Percentiles rank a stretch among this genome's conserved stretches.
phyloP scores from a whole-genome alignment of 2,888 invertebrate genomes.

The Caenorhabditis uteleia region DNA sequence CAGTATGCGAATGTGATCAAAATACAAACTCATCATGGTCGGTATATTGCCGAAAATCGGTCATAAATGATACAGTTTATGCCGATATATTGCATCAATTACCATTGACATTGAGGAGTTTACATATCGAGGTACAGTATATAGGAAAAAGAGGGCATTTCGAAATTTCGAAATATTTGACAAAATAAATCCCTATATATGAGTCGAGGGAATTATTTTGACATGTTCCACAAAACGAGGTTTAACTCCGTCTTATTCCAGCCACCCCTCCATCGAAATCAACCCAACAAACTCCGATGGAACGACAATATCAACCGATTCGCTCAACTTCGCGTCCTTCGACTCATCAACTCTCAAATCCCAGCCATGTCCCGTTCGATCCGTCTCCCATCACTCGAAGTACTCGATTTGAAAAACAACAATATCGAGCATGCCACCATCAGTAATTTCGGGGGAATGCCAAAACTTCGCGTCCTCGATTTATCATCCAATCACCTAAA shows the following conservation, averaged over 20 bases:
- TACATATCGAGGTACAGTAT: constrained; percentile 66
- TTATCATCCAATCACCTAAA: constrained; percentile 74
- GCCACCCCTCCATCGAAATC: constrained; percentile 48
- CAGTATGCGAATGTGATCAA: constrained; percentile 60
- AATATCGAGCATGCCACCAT: constrained; percentile 57
- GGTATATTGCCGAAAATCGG: constrained; percentile 59
- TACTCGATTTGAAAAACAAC: constrained; percentile 58
- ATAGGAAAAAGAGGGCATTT: constrained; percentile 34
- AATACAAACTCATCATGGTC: constrained; percentile 40
- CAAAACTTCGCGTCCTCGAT: constrained; percentile 74
- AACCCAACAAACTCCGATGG: constrained; percentile 43
- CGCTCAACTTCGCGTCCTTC: constrained; percentile 60
- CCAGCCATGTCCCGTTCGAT: constrained; percentile 60
- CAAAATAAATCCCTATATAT: not conserved
- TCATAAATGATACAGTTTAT: constrained; percentile 59
- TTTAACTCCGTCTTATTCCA: constrained; percentile 3
- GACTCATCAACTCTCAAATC: constrained; percentile 60
- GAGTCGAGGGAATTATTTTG: not conserved
- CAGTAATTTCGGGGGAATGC: constrained; percentile 63
- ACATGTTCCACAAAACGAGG: constrained; percentile 13
- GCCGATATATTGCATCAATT: constrained; percentile 55
- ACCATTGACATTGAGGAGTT: constrained; percentile 56
- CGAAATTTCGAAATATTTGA: constrained; percentile 2
- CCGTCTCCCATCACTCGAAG: constrained; percentile 59
- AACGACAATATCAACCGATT: constrained; percentile 66